Conservation (phyloP, 2,888 invertebrate species). For the Monopis laevigella region DNA sequence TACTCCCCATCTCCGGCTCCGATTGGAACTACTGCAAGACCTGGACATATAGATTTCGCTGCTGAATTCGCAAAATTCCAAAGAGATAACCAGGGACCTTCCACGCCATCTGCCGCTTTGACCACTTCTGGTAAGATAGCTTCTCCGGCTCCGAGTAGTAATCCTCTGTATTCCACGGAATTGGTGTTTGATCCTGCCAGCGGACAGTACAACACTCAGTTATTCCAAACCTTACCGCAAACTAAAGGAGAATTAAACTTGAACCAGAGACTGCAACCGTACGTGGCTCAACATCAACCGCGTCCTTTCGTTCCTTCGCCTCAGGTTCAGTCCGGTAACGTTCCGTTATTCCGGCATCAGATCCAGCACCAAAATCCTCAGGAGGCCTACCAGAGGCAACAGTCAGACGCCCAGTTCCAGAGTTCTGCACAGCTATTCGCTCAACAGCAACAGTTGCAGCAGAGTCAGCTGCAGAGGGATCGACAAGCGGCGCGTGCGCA, state of each 20-base stretch:
- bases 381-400: constrained; percentile 68
- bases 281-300: constrained; percentile 69
- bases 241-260: constrained; percentile 75
- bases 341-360: constrained; percentile 59
- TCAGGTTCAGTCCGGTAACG: constrained; percentile 38
- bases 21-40: constrained; percentile 34
- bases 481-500: constrained; percentile 63
- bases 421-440: constrained; percentile 73
- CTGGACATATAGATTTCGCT: constrained; percentile 70
- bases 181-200: constrained; percentile 79
- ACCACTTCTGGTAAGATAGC: constrained; percentile 44
- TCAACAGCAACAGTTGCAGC: constrained; percentile 74
- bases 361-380: constrained; percentile 51
- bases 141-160: constrained; percentile 51
- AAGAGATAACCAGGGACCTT: constrained; percentile 70
- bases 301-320: constrained; percentile 68
- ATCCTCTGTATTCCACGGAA: constrained; percentile 81
- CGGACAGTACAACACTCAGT: constrained; percentile 81
- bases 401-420: constrained; percentile 67
- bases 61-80: constrained; percentile 81
- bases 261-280: constrained; percentile 79
- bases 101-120: constrained; percentile 47
- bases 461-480: constrained; percentile 70
- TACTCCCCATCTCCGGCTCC: constrained; percentile 44
- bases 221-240: constrained; percentile 80